phyloP scores from a whole-genome alignment of 2,888 invertebrate species.

The Drosophila phalerata region DNA sequence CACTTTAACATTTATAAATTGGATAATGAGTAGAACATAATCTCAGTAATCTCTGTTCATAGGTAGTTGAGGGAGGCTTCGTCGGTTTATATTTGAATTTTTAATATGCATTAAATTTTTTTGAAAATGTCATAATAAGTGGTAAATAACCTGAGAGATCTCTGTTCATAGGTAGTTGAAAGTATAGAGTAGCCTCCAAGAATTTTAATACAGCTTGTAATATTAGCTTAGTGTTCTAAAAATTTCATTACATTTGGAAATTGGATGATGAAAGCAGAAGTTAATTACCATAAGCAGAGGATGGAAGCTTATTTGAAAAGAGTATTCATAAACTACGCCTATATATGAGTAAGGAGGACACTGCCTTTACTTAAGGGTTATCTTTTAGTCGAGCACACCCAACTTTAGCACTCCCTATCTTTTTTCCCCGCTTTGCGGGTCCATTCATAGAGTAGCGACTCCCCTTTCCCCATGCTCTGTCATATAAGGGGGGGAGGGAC shows the following conservation, averaged over 20 bases:
- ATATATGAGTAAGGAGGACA: background rate
- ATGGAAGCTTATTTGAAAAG: background rate
- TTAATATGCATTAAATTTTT: background rate
- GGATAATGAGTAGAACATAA: background rate
- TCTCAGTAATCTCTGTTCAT: background rate
- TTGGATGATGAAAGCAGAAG: background rate
- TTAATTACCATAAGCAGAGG: background rate
- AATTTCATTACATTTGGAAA: background rate
- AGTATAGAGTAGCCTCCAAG: background rate
- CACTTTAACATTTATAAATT: background rate
- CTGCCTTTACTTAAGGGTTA: background rate
- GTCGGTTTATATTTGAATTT: background rate
- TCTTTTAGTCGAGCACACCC: background rate
- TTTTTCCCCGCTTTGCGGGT: conserved; percentile 16
- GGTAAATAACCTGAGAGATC: background rate
- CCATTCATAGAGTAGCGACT: conserved; percentile 16
- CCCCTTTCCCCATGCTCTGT: background rate
- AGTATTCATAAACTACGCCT: background rate
- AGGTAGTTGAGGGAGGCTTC: background rate
- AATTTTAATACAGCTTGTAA: background rate
- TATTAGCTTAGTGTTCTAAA: background rate
- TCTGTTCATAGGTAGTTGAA: background rate
- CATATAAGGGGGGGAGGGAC: background rate
- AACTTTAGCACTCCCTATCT: background rate
- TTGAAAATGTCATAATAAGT: background rate